Percentiles rank a stretch among this genome's conserved stretches.
phyloP scores from a whole-genome alignment of 2,113 vertebrate genomes.

The Chloebia gouldiae region DNA sequence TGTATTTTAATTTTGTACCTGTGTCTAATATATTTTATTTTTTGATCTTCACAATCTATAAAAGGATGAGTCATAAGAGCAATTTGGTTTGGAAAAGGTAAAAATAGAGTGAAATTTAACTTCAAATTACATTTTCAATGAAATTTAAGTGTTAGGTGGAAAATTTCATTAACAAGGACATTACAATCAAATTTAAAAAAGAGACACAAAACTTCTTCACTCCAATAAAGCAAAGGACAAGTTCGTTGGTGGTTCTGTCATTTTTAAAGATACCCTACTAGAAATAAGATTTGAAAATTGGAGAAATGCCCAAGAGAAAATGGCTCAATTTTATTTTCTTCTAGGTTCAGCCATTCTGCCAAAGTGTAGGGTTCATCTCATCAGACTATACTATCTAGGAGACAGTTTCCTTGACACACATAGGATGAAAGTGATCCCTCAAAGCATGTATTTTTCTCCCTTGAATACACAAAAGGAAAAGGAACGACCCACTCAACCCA shows the following conservation, averaged over 20 bases:
- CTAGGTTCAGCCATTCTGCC: background rate
- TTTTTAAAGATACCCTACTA: background rate
- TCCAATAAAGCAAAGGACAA: background rate
- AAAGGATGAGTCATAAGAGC: background rate
- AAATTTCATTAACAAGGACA: background rate
- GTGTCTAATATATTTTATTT: background rate
- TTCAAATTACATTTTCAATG: background rate
- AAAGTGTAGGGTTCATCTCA: background rate
- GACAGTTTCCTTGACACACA: background rate
- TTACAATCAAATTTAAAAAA: background rate
- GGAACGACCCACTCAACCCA: background rate
- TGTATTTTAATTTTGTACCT: background rate
- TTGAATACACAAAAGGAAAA: background rate
- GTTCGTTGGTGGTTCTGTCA: background rate
- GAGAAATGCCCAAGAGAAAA: background rate
- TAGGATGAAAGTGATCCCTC: background rate
- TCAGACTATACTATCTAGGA: background rate
- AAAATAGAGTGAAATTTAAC: background rate
- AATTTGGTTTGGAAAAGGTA: background rate
- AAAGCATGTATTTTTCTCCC: background rate
- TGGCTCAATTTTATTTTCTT: background rate
- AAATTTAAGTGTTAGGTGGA: background rate
- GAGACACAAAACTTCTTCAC: background rate
- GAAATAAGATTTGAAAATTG: background rate
- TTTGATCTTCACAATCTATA: background rate